Evolutionary conservation across 2,113 vertebrate species (phyloP).

Genomic region (Corythaixoides concolor): DNA sequence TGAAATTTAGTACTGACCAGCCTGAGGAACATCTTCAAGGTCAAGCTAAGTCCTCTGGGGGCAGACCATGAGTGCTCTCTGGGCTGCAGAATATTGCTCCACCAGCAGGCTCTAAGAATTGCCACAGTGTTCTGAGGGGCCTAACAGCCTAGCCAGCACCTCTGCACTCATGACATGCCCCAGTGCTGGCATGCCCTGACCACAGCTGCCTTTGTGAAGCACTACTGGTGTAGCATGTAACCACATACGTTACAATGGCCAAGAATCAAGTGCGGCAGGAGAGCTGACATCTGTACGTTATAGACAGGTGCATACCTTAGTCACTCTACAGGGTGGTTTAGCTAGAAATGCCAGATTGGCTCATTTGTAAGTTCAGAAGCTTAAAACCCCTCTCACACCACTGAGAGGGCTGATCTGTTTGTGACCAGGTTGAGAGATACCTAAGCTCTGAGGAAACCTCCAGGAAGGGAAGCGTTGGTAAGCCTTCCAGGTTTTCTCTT

Average conservation of each 20-base stretch:
- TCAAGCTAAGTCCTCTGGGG: neutral
- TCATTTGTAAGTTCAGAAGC: neutral
- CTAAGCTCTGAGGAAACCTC: neutral
- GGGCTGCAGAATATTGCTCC: neutral
- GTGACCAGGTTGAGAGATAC: neutral
- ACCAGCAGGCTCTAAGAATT: neutral
- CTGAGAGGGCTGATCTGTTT: neutral
- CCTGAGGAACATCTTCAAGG: neutral
- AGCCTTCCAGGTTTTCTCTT: neutral
- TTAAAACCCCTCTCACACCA: neutral
- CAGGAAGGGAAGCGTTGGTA: neutral
- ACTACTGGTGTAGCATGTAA: neutral
- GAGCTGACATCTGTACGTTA: neutral
- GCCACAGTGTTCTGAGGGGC: neutral
- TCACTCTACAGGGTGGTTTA: neutral
- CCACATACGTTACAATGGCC: neutral
- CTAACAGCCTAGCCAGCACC: neutral
- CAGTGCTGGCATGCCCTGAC: neutral
- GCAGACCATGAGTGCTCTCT: accelerated
- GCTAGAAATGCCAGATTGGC: neutral
- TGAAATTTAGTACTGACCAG: neutral
- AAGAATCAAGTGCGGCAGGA: neutral
- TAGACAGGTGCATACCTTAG: neutral
- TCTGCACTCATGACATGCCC: neutral
- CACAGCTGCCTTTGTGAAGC: neutral